Evolutionary conservation across 1,140 invertebrate genomes (phyloP).

Genomic region (Meteorus sp.): DNA sequence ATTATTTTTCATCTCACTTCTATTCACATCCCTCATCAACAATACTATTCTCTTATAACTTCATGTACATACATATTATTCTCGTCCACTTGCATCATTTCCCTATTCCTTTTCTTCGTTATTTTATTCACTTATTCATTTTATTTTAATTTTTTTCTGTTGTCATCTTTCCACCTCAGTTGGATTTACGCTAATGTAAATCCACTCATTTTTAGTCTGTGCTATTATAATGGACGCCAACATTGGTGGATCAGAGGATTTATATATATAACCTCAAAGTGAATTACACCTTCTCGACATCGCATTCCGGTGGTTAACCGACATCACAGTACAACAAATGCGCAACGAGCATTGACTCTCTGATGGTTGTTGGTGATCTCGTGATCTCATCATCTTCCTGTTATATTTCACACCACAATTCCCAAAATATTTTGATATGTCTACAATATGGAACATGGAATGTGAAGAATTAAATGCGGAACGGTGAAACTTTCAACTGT

Average conservation of each 20-base stretch:
- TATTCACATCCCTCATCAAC: background rate
- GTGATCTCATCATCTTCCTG: too few species aligned
- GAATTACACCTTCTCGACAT: conserved; percentile 7
- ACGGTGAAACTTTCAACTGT: too few species aligned
- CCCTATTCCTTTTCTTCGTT: background rate
- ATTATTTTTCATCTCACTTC: conserved; percentile 29
- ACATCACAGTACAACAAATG: conserved; percentile 21
- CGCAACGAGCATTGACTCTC: background rate
- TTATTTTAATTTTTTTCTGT: too few species aligned
- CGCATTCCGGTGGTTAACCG: conserved; percentile 31
- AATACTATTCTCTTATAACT: background rate
- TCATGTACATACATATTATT: background rate
- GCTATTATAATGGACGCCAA: conserved; percentile 22
- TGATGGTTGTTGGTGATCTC: too few species aligned
- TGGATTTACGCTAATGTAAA: conserved; percentile 22
- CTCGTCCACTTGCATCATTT: background rate
- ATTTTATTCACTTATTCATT: too few species aligned
- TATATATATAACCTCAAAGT: background rate
- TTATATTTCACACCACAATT: background rate
- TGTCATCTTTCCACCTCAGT: background rate
- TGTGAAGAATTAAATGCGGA: too few species aligned
- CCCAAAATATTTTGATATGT: too few species aligned
- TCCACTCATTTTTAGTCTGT: conserved; percentile 21
- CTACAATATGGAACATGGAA: too few species aligned
- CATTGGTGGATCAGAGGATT: background rate